Conservation (phyloP, 2,113 vertebrate species). For the Puma concolor region DNA sequence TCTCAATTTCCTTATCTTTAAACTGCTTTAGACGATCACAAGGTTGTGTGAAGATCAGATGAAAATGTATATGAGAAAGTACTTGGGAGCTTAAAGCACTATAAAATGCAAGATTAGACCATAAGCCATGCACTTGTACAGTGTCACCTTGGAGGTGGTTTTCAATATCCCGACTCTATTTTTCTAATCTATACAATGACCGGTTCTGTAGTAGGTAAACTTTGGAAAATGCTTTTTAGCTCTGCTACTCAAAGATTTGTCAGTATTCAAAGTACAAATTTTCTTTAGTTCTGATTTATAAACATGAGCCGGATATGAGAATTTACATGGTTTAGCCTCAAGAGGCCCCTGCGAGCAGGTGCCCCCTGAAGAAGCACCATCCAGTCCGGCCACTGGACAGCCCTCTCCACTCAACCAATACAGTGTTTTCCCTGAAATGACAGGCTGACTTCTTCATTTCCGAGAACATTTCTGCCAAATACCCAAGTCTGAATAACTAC, state of each 20-base stretch:
- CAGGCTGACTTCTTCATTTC: not conserved
- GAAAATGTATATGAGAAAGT: constrained; percentile 16
- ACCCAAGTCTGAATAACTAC: not conserved
- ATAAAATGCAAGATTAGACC: constrained; percentile 20
- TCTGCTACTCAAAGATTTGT: constrained; percentile 25
- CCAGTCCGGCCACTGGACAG: not conserved
- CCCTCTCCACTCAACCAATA: not conserved
- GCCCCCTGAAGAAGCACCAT: not conserved
- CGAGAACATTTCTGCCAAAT: not conserved
- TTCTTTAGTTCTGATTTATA: not conserved
- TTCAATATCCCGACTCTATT: constrained; percentile 8
- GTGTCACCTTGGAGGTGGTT: not conserved
- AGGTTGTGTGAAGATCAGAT: constrained; percentile 4
- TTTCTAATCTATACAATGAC: constrained; percentile 19
- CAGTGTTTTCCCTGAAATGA: not conserved
- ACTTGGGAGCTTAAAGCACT: not conserved
- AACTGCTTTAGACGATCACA: constrained; percentile 28
- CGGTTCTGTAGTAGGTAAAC: not conserved
- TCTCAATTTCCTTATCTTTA: constrained; percentile 45
- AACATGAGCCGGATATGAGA: not conserved
- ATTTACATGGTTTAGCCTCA: not conserved
- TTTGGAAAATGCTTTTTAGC: not conserved
- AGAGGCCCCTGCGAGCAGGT: not conserved
- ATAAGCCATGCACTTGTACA: not conserved
- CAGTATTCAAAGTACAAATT: not conserved